A percentile compares a stretch with the other conserved stretches of the same genome.
Evolutionary conservation across 2,797 vertebrate species (phyloP).

Genomic region (Pantherophis alleghaniensis): DNA sequence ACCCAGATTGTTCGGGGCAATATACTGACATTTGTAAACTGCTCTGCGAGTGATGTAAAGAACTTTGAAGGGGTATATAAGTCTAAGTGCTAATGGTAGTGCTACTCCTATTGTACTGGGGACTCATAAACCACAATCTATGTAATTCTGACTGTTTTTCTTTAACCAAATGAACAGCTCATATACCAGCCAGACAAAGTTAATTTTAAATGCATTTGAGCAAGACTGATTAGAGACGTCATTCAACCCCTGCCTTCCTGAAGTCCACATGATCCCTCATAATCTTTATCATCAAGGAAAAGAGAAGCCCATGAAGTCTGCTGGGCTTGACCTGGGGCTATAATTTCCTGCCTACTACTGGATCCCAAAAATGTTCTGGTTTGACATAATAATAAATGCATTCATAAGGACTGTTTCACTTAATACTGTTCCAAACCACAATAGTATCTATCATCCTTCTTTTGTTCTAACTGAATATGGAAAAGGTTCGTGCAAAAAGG

Average conservation of each 20-base stretch:
- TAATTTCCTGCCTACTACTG: neutral
- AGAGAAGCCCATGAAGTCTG: neutral
- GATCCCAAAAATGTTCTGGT: neutral
- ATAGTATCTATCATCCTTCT: constrained; percentile 14
- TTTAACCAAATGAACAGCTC: neutral
- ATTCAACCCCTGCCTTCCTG: neutral
- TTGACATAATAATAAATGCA: neutral
- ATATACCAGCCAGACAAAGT: neutral
- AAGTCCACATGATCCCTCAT: neutral
- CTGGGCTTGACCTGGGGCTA: neutral
- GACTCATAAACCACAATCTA: neutral
- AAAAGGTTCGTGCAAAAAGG: neutral
- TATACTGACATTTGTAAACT: neutral
- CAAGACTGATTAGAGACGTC: neutral
- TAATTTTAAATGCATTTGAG: neutral
- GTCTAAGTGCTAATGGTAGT: neutral
- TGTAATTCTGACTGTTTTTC: neutral
- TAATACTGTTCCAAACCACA: neutral
- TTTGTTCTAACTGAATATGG: constrained; percentile 23
- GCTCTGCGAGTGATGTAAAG: neutral
- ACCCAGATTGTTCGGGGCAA: neutral
- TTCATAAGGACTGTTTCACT: neutral
- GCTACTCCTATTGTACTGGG: neutral
- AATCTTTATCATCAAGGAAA: neutral
- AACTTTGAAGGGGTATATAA: neutral